Evolutionary conservation across 2,113 vertebrate species (phyloP).

Genomic region (Sorex araneus): DNA sequence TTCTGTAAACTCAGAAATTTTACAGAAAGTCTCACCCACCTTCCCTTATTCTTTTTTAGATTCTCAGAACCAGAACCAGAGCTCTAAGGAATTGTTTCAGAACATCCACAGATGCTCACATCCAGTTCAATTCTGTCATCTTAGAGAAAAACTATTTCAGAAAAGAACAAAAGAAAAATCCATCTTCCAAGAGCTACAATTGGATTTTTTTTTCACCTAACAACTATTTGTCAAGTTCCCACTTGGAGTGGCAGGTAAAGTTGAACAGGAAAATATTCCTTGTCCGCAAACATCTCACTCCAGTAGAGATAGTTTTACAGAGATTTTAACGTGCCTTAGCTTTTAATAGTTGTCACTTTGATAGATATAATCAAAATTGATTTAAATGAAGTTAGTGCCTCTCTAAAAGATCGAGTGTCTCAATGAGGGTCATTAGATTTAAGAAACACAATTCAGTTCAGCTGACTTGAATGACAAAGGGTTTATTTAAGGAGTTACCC

Average conservation of each 20-base stretch:
- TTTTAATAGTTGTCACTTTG: not conserved
- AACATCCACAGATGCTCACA: not conserved
- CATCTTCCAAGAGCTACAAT: not conserved
- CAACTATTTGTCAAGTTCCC: not conserved
- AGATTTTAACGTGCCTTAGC: not conserved
- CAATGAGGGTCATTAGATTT: not conserved
- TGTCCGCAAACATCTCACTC: not conserved
- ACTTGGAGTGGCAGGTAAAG: not conserved
- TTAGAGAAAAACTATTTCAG: not conserved
- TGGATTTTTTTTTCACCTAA: not conserved
- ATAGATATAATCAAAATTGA: slow-evolving; percentile 19
- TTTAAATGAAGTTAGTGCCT: not conserved
- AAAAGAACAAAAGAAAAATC: not conserved
- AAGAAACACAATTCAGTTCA: not conserved
- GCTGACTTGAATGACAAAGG: not conserved
- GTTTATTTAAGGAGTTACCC: not conserved
- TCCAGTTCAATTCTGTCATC: not conserved
- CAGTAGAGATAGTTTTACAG: not conserved
- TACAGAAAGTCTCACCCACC: not conserved
- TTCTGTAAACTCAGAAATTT: no score
- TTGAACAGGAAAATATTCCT: not conserved
- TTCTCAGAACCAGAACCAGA: not conserved
- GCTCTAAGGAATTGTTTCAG: not conserved
- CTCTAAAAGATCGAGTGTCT: not conserved
- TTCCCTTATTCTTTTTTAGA: not conserved